Conservation (phyloP, 2,888 invertebrate genomes). For the Mythimna vitellina region DNA sequence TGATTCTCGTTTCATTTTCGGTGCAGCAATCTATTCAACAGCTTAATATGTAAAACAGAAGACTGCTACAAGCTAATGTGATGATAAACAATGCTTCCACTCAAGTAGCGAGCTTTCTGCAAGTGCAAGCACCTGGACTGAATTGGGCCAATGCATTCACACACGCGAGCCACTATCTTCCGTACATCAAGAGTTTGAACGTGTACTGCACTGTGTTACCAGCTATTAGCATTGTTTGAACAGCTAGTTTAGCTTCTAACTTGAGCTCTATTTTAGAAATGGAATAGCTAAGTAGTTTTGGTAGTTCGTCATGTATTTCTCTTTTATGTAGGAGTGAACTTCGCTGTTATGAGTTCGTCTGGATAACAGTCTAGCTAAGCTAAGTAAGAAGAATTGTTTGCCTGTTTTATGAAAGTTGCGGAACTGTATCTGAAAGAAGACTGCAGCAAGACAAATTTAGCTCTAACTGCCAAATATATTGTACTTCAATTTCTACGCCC, state of each 20-base stretch:
- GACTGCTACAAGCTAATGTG: slow-evolving; percentile 10
- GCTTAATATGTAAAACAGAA: slow-evolving; percentile 9
- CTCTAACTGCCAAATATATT: neutral
- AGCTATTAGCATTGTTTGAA: slow-evolving; percentile 51
- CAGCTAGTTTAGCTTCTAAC: slow-evolving; percentile 21
- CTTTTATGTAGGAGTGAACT: slow-evolving; percentile 11
- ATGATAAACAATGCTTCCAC: slow-evolving; percentile 35
- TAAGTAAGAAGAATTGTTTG: neutral
- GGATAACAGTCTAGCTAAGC: neutral
- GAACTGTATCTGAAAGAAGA: neutral
- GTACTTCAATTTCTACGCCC: neutral
- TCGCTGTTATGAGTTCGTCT: slow-evolving; percentile 11
- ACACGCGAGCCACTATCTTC: slow-evolving; percentile 55
- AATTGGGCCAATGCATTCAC: slow-evolving; percentile 58
- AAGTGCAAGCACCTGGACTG: slow-evolving; percentile 33
- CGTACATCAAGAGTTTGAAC: slow-evolving; percentile 35
- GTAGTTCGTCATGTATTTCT: slow-evolving; percentile 21
- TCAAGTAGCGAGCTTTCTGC: slow-evolving; percentile 28
- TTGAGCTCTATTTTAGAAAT: slow-evolving; percentile 19
- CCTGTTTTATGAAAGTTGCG: neutral
- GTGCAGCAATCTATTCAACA: neutral
- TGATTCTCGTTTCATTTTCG: neutral
- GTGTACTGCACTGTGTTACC: slow-evolving; percentile 34
- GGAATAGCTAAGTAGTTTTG: slow-evolving; percentile 20
- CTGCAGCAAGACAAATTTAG: neutral